Evolutionary conservation across 2,113 vertebrate species (phyloP).

Genomic region (Leptocoma aspasia): DNA sequence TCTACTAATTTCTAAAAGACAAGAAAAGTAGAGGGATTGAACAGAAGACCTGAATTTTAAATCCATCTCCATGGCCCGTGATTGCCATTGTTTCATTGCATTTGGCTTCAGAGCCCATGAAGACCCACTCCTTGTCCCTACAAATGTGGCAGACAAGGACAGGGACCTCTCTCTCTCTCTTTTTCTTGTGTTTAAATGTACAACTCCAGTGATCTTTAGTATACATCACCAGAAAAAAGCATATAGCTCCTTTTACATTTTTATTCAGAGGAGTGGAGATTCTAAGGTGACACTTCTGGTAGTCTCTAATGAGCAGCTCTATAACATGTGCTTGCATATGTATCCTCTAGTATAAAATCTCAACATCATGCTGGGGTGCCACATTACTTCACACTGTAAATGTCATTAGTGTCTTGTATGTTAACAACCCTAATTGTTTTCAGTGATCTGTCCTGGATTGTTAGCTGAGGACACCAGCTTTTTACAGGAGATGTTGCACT

Average conservation of each 20-base stretch:
- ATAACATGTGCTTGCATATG: neutral
- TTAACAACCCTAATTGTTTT: conserved; percentile 46
- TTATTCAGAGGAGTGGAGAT: neutral
- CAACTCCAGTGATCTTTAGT: neutral
- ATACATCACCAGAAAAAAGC: neutral
- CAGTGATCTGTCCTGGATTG: neutral
- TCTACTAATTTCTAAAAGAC: neutral
- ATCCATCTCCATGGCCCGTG: neutral
- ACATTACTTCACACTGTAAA: neutral
- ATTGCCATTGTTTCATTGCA: neutral
- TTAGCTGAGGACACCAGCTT: neutral
- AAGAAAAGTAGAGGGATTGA: neutral
- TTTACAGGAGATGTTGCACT: neutral
- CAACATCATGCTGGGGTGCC: neutral
- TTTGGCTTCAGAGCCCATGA: neutral
- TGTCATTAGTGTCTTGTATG: neutral
- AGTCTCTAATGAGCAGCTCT: neutral
- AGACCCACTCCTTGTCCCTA: neutral
- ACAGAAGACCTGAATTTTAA: neutral
- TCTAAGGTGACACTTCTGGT: neutral
- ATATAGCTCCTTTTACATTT: neutral
- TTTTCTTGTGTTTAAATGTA: neutral
- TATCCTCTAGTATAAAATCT: neutral
- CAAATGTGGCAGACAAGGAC: neutral
- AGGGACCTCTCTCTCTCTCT: neutral